These are phyloP conservation scores for Sitta carolinensis DNA, from an alignment of 2,797 vertebrate genomes.

Conservation along the genomic window DNA sequence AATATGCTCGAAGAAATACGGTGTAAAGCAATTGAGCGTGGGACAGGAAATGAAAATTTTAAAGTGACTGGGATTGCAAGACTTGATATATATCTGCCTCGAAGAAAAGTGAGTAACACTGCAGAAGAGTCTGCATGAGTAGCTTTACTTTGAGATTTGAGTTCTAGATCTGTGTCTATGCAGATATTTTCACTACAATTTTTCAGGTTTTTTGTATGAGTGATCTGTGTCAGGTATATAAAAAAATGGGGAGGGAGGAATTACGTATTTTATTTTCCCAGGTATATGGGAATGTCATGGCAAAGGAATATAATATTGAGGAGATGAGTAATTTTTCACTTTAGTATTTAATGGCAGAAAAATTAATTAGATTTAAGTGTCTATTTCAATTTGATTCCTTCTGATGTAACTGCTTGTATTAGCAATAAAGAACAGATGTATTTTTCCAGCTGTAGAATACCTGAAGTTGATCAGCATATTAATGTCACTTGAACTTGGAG, in stretches of 20 bases:
- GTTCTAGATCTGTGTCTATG: background rate
- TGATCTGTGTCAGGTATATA: background rate
- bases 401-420: background rate
- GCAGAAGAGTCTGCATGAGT: background rate
- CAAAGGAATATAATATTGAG: background rate
- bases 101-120: constrained; percentile 73
- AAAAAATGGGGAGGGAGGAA: background rate
- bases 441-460: background rate
- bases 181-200: background rate
- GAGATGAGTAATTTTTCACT: background rate
- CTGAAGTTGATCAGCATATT: background rate
- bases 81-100: constrained; percentile 87
- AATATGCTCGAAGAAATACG: constrained; percentile 86
- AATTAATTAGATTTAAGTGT: background rate
- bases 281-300: background rate
- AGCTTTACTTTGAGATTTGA: background rate
- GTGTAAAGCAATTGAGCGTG: constrained; percentile 82
- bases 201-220: background rate
- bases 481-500: background rate
- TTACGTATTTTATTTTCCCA: background rate
- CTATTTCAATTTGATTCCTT: background rate
- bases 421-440: background rate
- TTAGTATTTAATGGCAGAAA: background rate
- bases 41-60: constrained; percentile 84
- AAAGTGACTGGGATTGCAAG: constrained; percentile 85